Evolutionary conservation across 2,797 vertebrate species (phyloP), one percentile per base, ranked within the genome.

Genomic region (Monodelphis domestica): DNA sequence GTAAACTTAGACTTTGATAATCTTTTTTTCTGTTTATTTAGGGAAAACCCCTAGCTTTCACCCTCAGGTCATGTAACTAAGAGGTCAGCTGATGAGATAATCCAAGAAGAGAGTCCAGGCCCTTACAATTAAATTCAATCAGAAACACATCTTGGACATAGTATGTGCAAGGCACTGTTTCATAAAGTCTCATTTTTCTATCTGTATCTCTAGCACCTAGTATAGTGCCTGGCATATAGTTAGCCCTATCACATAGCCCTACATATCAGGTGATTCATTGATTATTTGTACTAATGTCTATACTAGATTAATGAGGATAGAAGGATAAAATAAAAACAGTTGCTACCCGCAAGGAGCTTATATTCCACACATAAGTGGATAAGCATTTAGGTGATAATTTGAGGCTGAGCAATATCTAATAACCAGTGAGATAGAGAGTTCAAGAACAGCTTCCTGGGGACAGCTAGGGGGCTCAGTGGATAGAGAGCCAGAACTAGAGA

Each of bases 61-160:
- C 29, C 92, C 10, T 96, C 54, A 33, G 38, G 53, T 95, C 30
- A 87, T 88, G 92, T 93, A 93, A 33, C 17, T 90, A 91, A 95
- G 90, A 91, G 53, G 56, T 90, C 87, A 94, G 84, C 87, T 38
- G 88, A 0, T 87, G 52, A 95, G 51, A 87, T 89, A 89, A 94
- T 89, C 57, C 53, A 87, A 21, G 30, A 10, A 88, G 29, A 93
- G 15, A 92, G 89, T 78, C 70, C 38, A 78, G 12, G 26, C 38
- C 21, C 4, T 45, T 78, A 78, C 21, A 45, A 78, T 3, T 11
- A 45, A 45, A 78, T 45, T 6, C n/a, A 38, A 45, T 17, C 21
- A 78, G 63, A 78, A 78, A 78, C 63, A 45, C n/a, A 26, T 45
- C 45, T 78, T 11, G 70, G 21, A 45, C 7, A n/a, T n/a, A 59